Evolutionary conservation across 1,140 invertebrate genomes (phyloP), one percentile per base, ranked within the genome.

Genomic region (Drosophila willistoni): DNA sequence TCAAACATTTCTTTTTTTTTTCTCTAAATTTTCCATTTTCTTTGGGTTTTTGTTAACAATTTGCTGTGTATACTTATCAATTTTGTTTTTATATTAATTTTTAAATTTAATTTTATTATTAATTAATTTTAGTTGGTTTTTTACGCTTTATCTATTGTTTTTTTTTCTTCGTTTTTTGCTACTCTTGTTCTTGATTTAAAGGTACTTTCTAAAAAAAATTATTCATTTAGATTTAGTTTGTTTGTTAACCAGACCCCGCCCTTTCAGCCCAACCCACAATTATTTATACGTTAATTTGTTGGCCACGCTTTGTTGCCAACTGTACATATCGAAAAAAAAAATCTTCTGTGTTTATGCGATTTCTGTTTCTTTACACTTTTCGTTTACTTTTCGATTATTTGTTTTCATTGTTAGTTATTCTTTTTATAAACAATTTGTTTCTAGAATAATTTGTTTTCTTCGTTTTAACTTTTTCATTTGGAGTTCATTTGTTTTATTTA

Each of bases 141-240:
- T 55, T 39, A 39, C 36, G 67, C 34, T 25, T 25, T 73, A 68
- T 54, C 41, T 34, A 22, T 22, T 22, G 19, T 22, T 22, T 22
- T 70, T 77, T 68, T 62, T 62, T 41, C 34, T 29, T n/a, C n/a
- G 29, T 69, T 68, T 39, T 69, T 68, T 62, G 70, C 42, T 42
- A 22, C 69, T 66, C 13, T 72, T 64, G 51, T 57, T 61, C 56
- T 70, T 51, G 44, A 51, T 61, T 79, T 87, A 87, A 86, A 86
- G 83, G 83, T 86, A 86, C 83, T 68, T 83, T 79, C 79, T 83
- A 86, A 86, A 86, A 86, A 86, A 86, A 86, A 64, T 47, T 42
- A 54, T 51, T 51, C 44, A 19, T 33, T 51, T 57, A 61, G 56
- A 44, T 73, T 77, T 77, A 76, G 55, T 60, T 76, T 41, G 17